Base-by-base conservation (phyloP, 2,888 invertebrate genomes). In the Aleiodes alternator region DNA sequence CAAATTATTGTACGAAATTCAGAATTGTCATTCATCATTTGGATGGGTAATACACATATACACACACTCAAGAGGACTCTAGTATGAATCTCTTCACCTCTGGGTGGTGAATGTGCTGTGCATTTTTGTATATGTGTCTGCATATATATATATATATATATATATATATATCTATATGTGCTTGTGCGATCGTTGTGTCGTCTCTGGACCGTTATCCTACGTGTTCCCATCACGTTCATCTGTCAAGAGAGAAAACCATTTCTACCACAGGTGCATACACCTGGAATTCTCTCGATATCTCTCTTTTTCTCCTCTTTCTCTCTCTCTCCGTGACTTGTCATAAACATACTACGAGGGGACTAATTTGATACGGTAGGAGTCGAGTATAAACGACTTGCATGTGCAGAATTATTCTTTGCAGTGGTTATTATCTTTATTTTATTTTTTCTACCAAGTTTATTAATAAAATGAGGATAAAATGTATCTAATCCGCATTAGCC, bases 221-320 rank as follows among this genome's bases (percentile, higher is more conserved):
- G 82, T 82, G 82, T 83, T 82, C 80, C 79, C 82, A 81, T 84
- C 82, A 80, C 81, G 79, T 81, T 80, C 82, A 81, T 83, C 81
- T 84, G 82, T 80, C 72, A 29, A 69, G 68, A 23, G 48, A 68
- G 51, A 68, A 68, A 64, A 51, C 9, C 51, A 68, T 48, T 61
- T 56, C 55, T 64, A 34, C 16, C 23, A 11, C 51, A 61, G 56
- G 68, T 68, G 51, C 34, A 38, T 64, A 57, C 53, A 31, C 50
- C 66, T 48, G 50, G 59, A 50, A 48, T 34, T 50, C 64, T 73
- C 76, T 14, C 43, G 3, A 34, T 6, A 34, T 71, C 71, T 72
- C 76, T 72, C 73, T 57, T 7, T 38, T 38, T 38, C 5, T 38
- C 5, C 8, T 38, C 38, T 38, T 64, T 76, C 73, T 66, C 74